A percentile compares a stretch with the other conserved stretches of the same genome.
Evolutionary conservation across 2,888 invertebrate species (phyloP).

Genomic region (Drosophila barbarae): DNA sequence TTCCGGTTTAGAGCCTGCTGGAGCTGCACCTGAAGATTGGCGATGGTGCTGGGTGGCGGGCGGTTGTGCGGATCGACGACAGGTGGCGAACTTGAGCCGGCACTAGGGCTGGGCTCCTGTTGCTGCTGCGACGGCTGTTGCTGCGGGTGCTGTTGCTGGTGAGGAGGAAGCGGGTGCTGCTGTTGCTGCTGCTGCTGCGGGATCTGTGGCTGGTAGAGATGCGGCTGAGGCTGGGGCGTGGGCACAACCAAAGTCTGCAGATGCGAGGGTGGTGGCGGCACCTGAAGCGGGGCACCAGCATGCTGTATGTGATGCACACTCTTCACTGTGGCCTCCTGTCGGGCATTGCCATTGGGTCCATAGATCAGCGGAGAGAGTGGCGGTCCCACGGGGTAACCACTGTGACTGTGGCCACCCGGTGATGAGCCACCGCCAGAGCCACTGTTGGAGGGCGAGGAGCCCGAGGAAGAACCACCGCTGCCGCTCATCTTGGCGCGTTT

Average conservation of each 20-base stretch:
- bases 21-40: slow-evolving; percentile 71
- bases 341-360: slow-evolving; percentile 41
- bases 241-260: slow-evolving; percentile 23
- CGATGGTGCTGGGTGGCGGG: slow-evolving; percentile 50
- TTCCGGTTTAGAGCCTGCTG: slow-evolving; percentile 70
- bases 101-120: slow-evolving; percentile 27
- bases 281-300: slow-evolving; percentile 24
- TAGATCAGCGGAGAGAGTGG: slow-evolving; percentile 58
- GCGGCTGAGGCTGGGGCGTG: slow-evolving; percentile 29
- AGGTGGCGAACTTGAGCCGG: slow-evolving; percentile 20
- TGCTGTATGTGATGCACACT: slow-evolving; percentile 53
- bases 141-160: slow-evolving; percentile 25
- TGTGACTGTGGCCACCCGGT: slow-evolving; percentile 42
- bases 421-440: slow-evolving; percentile 32
- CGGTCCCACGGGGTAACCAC: slow-evolving; percentile 42
- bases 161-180: slow-evolving; percentile 20
- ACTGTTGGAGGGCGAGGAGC: slow-evolving; percentile 38
- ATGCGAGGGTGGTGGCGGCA: slow-evolving; percentile 32
- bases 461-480: slow-evolving; percentile 34
- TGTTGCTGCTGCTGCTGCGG: slow-evolving; percentile 29
- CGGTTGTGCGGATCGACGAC: slow-evolving; percentile 34
- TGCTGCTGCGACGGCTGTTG: slow-evolving; percentile 19
- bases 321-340: slow-evolving; percentile 37
- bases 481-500: slow-evolving; percentile 83
- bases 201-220: slow-evolving; percentile 41